Base-by-base conservation (phyloP, 2,888 invertebrate genomes). In the Apodemia hepburni region DNA sequence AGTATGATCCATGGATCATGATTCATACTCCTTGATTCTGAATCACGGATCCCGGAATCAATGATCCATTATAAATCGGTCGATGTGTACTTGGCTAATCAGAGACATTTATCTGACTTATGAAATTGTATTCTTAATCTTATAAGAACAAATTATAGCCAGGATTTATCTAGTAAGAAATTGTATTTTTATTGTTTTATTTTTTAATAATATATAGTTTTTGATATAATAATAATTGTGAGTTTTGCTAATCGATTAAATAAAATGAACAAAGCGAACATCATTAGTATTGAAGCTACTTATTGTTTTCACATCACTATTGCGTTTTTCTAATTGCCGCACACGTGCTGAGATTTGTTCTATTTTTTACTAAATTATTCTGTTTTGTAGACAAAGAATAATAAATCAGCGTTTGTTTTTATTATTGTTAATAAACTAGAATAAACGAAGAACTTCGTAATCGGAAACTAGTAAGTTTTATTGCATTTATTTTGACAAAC, bases 321-420 rank as follows among this genome's bases (percentile, higher is more conserved):
- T 87, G 86, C 87, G 82, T 85, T 86, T 87, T 88, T 84, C 86
- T 84, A 84, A 85, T 85, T 82, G 85, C 87, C 87, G 90, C 88
- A 90, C 91, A 91, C 88, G 91, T 91, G 90, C 89, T 85, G 83
- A 80, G 81, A 80, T 86, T 89, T 89, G 87, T 88, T 85, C 87
- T 88, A 89, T 88, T 87, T 88, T 88, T 85, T 83, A 72, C 75
- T 77, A 75, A 83, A 80, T 80, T 79, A 80, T 76, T 84, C 82
- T 81, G 80, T 73, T 82, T 87, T 85, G 75, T 81, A 82, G 79
- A 78, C 27, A 45, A 61, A 22, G 42, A 29, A 42, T 17, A 17
- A 57, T 42, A 42, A 42, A 54, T 27, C 27, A 22, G 17, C 45
- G 17, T 42, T 54, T 58, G 58, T 62, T 62, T 60, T 62, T 47